phyloP scores from a whole-genome alignment of 2,888 invertebrate species.

The Theristus sp. region DNA sequence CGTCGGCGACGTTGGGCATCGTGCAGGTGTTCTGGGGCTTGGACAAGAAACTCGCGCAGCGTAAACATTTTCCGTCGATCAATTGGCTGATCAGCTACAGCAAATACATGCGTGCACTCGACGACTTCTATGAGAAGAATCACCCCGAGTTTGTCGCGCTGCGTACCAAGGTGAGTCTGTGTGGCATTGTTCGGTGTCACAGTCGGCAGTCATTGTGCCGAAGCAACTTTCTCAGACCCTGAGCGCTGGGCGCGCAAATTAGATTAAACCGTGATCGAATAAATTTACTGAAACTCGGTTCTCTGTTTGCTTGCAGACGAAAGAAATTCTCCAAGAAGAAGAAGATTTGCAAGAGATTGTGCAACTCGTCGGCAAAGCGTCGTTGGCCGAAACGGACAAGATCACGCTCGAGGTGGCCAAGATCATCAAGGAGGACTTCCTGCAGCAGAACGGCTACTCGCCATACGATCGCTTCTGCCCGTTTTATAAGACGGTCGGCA shows the following conservation, averaged over 20 bases:
- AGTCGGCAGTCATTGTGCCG: no score
- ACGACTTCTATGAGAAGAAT: slow-evolving; percentile 98
- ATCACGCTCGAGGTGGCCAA: slow-evolving; percentile 93
- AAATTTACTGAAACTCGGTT: no score
- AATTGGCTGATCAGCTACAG: slow-evolving; percentile 98
- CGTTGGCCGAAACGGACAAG: slow-evolving; percentile 89
- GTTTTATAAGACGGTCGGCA: slow-evolving; percentile 98
- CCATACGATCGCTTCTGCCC: slow-evolving; percentile 73
- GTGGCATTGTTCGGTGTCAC: background rate
- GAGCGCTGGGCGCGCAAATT: no score
- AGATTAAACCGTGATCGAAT: no score
- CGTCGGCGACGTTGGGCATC: slow-evolving; percentile 86
- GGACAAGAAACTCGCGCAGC: slow-evolving; percentile 93
- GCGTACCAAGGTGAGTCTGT: slow-evolving; percentile 56
- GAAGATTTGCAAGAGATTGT: slow-evolving; percentile 99
- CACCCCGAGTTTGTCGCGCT: slow-evolving; percentile 89
- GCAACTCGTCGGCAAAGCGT: slow-evolving; percentile 82
- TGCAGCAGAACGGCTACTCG: slow-evolving; percentile 86
- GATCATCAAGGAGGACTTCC: slow-evolving; percentile 91
- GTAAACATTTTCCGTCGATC: slow-evolving; percentile 98
- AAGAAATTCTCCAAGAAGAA: slow-evolving; percentile 91
- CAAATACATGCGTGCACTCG: slow-evolving; percentile 92
- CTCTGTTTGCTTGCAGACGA: slow-evolving; percentile 29
- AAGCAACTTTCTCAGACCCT: no score
- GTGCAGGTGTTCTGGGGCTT: slow-evolving; percentile 99